A percentile compares a stretch with the other conserved stretches of the same genome.
These are phyloP conservation scores for Melipona quadrifasciata DNA, from an alignment of 1,140 invertebrate species.

Conservation along the genomic window DNA sequence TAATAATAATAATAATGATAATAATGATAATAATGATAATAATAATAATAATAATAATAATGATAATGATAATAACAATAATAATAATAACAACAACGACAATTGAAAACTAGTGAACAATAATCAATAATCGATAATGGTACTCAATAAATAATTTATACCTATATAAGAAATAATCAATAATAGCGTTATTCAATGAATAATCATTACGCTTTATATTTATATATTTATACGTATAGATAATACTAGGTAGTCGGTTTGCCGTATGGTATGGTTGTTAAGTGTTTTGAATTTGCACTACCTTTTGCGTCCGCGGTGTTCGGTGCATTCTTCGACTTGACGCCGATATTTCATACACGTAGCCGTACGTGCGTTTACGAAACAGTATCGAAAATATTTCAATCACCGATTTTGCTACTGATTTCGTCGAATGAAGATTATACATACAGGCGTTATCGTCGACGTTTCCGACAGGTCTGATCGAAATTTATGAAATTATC, in stretches of 20 bases:
- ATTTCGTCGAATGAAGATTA: neutral
- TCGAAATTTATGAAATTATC: neutral
- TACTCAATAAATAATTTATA: neutral
- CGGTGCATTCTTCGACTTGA: neutral
- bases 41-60: neutral
- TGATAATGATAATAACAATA: neutral
- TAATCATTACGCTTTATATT: slow-evolving; percentile 48
- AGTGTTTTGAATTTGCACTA: slow-evolving; percentile 24
- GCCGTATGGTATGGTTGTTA: slow-evolving; percentile 39
- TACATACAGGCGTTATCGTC: neutral
- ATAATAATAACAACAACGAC: neutral
- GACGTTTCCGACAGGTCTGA: neutral
- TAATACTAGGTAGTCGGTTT: slow-evolving; percentile 63
- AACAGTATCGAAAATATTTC: neutral
- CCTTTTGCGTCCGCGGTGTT: slow-evolving; percentile 4
- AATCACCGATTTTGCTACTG: neutral
- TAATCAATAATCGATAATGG: neutral
- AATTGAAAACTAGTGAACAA: neutral
- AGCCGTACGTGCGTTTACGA: neutral
- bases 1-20: neutral
- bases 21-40: neutral
- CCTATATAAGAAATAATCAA: slow-evolving; percentile 37
- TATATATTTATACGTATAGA: slow-evolving; percentile 61
- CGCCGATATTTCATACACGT: too few relatives aligned
- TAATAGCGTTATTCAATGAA: slow-evolving; percentile 62